Evolutionary conservation across 2,888 invertebrate species (phyloP).

Genomic region (Athripsodes cinereus): DNA sequence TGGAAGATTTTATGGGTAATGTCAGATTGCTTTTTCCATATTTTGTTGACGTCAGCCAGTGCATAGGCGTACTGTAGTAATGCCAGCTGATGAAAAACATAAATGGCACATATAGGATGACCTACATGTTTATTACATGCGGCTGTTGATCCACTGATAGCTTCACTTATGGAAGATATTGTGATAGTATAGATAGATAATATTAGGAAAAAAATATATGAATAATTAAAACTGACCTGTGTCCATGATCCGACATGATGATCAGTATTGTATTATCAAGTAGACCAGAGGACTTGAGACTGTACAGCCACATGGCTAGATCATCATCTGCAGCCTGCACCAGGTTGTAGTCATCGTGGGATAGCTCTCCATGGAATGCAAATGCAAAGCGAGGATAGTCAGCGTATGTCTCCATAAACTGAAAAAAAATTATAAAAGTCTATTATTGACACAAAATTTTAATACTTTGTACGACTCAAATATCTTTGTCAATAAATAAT

Average conservation of each 20-base stretch:
- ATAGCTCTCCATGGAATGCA: conserved; percentile 83
- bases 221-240: conserved; percentile 48
- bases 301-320: conserved; percentile 57
- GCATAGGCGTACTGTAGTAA: too few relatives aligned
- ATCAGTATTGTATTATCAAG: conserved; percentile 78
- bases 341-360: conserved; percentile 79
- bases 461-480: too few relatives aligned
- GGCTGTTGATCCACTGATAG: not conserved
- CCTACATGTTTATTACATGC: too few relatives aligned
- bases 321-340: conserved; percentile 75
- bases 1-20: too few relatives aligned
- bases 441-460: too few relatives aligned
- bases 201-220: not conserved
- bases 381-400: conserved; percentile 74
- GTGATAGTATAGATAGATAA: too few relatives aligned
- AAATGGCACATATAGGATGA: too few relatives aligned
- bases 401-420: conserved; percentile 57
- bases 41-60: too few relatives aligned
- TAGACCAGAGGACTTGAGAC: conserved; percentile 53
- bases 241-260: conserved; percentile 92
- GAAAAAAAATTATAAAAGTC: conserved; percentile 27
- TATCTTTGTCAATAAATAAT: too few relatives aligned
- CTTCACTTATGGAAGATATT: too few relatives aligned
- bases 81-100: too few relatives aligned
- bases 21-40: too few relatives aligned